Conservation (phyloP, 1,140 invertebrate species). For the Parapsyche elsis region DNA sequence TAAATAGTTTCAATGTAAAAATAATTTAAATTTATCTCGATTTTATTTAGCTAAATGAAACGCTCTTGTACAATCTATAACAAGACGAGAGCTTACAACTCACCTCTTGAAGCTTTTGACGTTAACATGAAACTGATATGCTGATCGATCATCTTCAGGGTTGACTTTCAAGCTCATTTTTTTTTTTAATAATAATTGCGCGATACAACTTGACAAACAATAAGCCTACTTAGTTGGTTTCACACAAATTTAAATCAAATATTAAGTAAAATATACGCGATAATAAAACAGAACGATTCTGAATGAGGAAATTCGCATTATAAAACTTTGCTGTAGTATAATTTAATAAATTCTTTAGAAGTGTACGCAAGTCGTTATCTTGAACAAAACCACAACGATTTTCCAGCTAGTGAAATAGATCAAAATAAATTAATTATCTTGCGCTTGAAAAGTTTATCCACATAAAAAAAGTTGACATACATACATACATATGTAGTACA, state of each 20-base stretch:
- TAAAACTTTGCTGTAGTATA: too few relatives aligned
- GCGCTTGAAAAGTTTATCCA: not conserved
- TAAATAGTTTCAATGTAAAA: too few relatives aligned
- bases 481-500: too few relatives aligned
- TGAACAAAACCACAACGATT: not conserved
- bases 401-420: not conserved
- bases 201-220: too few relatives aligned
- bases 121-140: constrained; percentile 20
- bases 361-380: too few relatives aligned
- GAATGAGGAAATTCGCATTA: not conserved
- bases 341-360: too few relatives aligned
- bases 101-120: constrained; percentile 15
- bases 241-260: too few relatives aligned
- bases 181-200: too few relatives aligned
- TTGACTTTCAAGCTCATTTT: not conserved
- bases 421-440: not conserved
- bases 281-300: not conserved
- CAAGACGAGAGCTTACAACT: constrained; percentile 8
- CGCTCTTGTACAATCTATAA: constrained; percentile 7
- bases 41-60: not conserved
- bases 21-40: not conserved
- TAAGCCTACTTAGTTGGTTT: too few relatives aligned
- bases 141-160: not conserved
- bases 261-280: too few relatives aligned
- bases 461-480: too few relatives aligned